phyloP scores from a whole-genome alignment of 2,888 invertebrate species.

The Drosophila neutralis region DNA sequence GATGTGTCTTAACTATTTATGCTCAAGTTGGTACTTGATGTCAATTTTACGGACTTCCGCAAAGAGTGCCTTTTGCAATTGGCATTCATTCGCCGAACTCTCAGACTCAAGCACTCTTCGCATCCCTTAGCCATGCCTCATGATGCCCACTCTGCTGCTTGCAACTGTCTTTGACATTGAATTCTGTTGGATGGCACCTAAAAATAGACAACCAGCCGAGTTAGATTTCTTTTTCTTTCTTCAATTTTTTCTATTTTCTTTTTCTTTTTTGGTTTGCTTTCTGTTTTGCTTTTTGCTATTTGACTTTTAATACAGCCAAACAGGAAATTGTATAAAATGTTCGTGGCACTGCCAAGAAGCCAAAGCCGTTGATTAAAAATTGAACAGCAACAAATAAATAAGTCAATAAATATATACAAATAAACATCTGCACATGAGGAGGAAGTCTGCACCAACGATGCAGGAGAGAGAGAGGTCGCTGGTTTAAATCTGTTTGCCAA shows the following conservation, averaged over 20 bases:
- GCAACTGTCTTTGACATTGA: slow-evolving; percentile 73
- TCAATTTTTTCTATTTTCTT: slow-evolving; percentile 14
- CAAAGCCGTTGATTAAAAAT: slow-evolving; percentile 78
- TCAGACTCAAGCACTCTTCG: slow-evolving; percentile 10
- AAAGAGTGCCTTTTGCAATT: slow-evolving; percentile 51
- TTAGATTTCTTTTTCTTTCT: slow-evolving; percentile 27
- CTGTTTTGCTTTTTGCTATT: slow-evolving; percentile 36
- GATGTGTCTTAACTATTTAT: slow-evolving; percentile 58
- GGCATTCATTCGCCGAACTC: slow-evolving; percentile 28
- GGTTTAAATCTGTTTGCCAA: slow-evolving; percentile 66
- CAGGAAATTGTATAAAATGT: slow-evolving; percentile 78
- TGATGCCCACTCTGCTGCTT: slow-evolving; percentile 7
- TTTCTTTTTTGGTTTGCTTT: slow-evolving; percentile 18
- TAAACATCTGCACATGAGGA: slow-evolving; percentile 16
- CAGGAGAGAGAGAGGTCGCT: background rate
- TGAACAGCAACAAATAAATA: slow-evolving; percentile 64
- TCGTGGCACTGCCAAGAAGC: slow-evolving; percentile 68
- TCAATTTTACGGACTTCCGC: slow-evolving; percentile 56
- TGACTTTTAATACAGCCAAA: slow-evolving; percentile 66
- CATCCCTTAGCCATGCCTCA: background rate
- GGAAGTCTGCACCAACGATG: background rate
- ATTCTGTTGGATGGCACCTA: slow-evolving; percentile 65
- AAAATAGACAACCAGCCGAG: slow-evolving; percentile 70
- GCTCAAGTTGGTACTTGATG: slow-evolving; percentile 60
- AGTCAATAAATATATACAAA: slow-evolving; percentile 55